Evolutionary conservation across 2,888 invertebrate species (phyloP), one percentile per base, ranked within the genome.

Genomic region (Rhabditoides inermis): DNA sequence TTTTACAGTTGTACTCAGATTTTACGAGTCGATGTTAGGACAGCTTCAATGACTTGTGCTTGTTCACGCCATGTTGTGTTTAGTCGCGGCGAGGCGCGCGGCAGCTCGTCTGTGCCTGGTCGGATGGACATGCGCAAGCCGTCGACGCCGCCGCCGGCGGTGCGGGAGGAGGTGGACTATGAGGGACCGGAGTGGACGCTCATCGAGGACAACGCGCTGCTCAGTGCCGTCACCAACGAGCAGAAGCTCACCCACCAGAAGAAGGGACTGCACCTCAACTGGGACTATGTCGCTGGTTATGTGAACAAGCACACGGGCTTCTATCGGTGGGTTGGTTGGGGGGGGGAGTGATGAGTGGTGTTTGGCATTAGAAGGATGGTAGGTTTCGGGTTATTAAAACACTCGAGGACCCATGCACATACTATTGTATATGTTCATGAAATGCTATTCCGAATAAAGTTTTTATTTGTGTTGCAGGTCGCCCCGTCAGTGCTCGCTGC

Each of bases 271-370:
- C 86, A 86, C 26, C 87, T 90, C 41, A 95, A 95, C 81, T 95
- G 94, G 94, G 92, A 95, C 77, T 83, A 91, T 76, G 88, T 88
- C 7, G 85, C 90, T 23, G 90, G 91, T 76, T 84, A 87, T 69
- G 90, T 94, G 1, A 90, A 87, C 78, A 84, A 86, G 58, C 84
- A 84, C n/a, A 87, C 88, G 45, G 40, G 52, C 7, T 60, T 60
- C 51, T 67, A 64, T 45, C 52, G 69, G 65, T 65, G 25, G 51
- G 15, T n/a, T n/a, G n/a, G n/a, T n/a, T n/a, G n/a, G n/a, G n/a
- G n/a, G n/a, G n/a, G n/a, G n/a, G n/a, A n/a, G n/a, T 15, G 18
- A 4, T 47, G n/a, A 39, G 15, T 25, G 27, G 6, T 42, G 18
- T 20, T 20, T 42, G 39, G 22, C 23, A 42, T 12, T 22, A 5